Base-by-base conservation (phyloP, 2,113 vertebrate species). In the Parus major region DNA sequence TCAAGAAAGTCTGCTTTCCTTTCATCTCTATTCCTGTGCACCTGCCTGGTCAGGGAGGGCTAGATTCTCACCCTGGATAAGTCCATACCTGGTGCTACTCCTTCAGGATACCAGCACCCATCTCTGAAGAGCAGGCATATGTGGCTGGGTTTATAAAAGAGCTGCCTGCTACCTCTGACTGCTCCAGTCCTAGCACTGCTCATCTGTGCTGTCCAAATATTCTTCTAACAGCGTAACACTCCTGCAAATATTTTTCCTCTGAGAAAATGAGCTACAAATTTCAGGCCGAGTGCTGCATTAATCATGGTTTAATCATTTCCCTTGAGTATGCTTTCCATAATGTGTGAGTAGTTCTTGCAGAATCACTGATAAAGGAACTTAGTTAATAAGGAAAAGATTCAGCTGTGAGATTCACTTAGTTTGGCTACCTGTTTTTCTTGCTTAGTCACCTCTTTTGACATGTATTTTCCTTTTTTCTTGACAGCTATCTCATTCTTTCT, bases 301-400 rank as follows among this genome's bases (percentile, higher is more conserved):
- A 96, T 97, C 96, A 95, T 90, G 92, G 60, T 91, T 95, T 95
- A 97, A 92, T 97, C 57, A 94, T 97, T 96, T 96, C 96, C 94
- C 96, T 73, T 55, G 94, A 96, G 95, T 79, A 87, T 76, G 65
- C 42, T 46, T 96, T 96, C 87, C 75, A 52, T 96, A 93, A 79
- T 68, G 57, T 92, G 35, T 70, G 92, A 84, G 82, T 60, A n/a
- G 83, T 73, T 76, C 81, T 55, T 80, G 42, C 44, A 78, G 93
- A 96, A 95, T 60, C 95, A 90, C 90, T 91, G 86, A 86, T 92
- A 84, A 86, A 86, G 65, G 81, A 96, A 90, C 70, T 93, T 91
- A 90, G 82, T 95, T 94, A 88, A 91, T 14, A 53, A 39, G 76
- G 71, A 71, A 92, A 96, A 93, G 29, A 72, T 86, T 95, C 85